Evolutionary conservation across 2,797 vertebrate species (phyloP), one percentile per base, ranked within the genome.

Genomic region (Macroramphosus scolopax): DNA sequence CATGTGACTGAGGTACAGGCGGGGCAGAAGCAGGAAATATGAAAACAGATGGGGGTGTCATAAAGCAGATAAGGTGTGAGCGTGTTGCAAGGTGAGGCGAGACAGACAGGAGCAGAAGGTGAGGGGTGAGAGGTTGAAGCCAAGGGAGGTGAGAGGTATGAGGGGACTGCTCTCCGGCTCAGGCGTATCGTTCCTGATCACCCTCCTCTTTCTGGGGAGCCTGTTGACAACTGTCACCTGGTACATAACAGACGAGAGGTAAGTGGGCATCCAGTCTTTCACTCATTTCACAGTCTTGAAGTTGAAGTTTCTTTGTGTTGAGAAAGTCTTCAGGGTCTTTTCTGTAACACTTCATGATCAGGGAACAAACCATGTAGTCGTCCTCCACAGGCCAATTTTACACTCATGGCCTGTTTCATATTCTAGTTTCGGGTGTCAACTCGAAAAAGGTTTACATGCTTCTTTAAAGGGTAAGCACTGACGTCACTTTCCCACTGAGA

Each of bases 191-290:
- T 12, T 80, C 35, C 62, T 63, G 58, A 36, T 86, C 40, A 54
- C 42, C 3, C 13, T 86, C 20, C 20, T 87, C 15, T 63, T 44
- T 17, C 5, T 85, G 64, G 77, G 60, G 38, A 82, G 66, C 38
- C 45, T 84, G 59, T 35, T 87, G 52, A 85, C 62, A 24, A 62
- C 54, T 2, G 6, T 84, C 44, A 9, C 77, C 68, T 86, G 79
- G 80, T 75, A 55, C 61, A 31, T 41, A 8, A 28, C 46, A 33
- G 54, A 49, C 8, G 4, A 59, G 51, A 80, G 68, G 88, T 89
- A 77, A 84, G 83, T 74, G 25, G 38, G n/a, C 18, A 5, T 4
- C n/a, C 37, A 3, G 10, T 4, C 18, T 4, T 6, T 39, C 6
- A 17, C 20, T 20, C 15, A 3, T 6, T 11, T 45, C 22, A n/a